A percentile compares a stretch with the other conserved stretches of the same genome.
These are phyloP conservation scores for Eupithecia insigniata DNA, from an alignment of 2,888 invertebrate species.

Conservation along the genomic window DNA sequence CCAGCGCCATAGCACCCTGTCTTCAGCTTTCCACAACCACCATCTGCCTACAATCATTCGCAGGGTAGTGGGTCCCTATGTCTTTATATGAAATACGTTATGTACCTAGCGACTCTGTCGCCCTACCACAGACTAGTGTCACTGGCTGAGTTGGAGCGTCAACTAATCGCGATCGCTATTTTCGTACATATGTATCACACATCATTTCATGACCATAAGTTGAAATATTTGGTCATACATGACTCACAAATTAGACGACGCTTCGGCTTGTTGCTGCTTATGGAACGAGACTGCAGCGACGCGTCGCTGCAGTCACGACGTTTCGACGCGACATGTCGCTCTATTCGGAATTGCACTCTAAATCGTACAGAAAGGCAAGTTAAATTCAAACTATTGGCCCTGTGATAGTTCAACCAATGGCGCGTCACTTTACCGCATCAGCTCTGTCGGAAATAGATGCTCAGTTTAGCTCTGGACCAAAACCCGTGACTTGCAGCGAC, in stretches of 20 bases:
- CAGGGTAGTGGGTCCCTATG: too few relatives aligned
- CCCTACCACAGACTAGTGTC: not conserved
- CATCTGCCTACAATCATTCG: too few relatives aligned
- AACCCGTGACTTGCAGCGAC: slow-evolving; percentile 29
- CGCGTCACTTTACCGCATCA: slow-evolving; percentile 37
- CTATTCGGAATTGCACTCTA: not conserved
- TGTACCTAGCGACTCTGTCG: not conserved
- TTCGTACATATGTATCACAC: not conserved
- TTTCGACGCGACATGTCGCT: not conserved
- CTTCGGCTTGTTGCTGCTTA: not conserved
- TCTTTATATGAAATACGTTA: too few relatives aligned
- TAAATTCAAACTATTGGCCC: slow-evolving; percentile 28
- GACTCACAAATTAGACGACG: too few relatives aligned
- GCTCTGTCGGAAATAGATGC: slow-evolving; percentile 35
- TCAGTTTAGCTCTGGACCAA: slow-evolving; percentile 30
- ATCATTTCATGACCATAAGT: too few relatives aligned
- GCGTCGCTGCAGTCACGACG: too few relatives aligned
- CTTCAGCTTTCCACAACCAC: too few relatives aligned
- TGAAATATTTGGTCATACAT: too few relatives aligned
- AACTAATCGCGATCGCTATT: not conserved
- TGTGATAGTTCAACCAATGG: slow-evolving; percentile 32
- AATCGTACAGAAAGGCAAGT: not conserved
- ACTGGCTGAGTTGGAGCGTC: not conserved
- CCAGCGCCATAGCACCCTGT: too few relatives aligned
- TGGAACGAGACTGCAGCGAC: not conserved